Base-by-base conservation (phyloP, 2,797 vertebrate species). In the Gouania willdenowi region DNA sequence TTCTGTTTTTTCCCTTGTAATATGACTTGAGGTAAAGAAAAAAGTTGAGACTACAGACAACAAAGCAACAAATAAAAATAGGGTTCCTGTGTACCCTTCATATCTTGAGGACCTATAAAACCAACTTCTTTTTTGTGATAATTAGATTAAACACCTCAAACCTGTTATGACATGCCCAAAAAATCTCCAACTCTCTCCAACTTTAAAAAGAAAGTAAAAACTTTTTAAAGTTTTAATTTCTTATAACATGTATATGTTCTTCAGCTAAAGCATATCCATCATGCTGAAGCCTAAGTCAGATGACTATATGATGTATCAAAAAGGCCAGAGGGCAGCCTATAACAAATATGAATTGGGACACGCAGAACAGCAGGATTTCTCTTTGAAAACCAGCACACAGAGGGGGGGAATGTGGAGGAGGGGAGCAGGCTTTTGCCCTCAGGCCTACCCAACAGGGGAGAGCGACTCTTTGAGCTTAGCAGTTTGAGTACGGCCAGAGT, bases 1-100 rank as follows among this genome's bases (percentile, higher is more conserved):
- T 74, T 59, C 69, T 75, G 12, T 62, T 58, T 45, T 73, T 54
- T 66, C 36, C 50, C 61, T 63, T 71, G 50, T 76, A 64, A 82
- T 63, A 77, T 87, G 81, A 81, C 86, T 88, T 45, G 58, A 75
- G 85, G 87, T 87, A 60, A 75, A 65, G 46, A 65, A 69, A 48
- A 47, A 80, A 78, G 77, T 76, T 83, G 49, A 82, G 66, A 79
- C 54, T 65, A 68, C 61, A 27, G 66, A 83, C 79, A 83, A 85
- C 83, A 88, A 87, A 83, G 82, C 73, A 74, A 83, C 75, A 86
- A 88, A 86, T 79, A 84, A 71, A 82, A 83, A 82, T 58, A 73
- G 51, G 67, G 51, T 70, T 75, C 49, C 44, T 52, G 53, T 46
- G 62, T 53, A 45, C 59, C 55, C 71, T 23, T 66, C 43, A 41